phyloP scores from a whole-genome alignment of 2,797 vertebrate species.

The Anolis apletophallus region DNA sequence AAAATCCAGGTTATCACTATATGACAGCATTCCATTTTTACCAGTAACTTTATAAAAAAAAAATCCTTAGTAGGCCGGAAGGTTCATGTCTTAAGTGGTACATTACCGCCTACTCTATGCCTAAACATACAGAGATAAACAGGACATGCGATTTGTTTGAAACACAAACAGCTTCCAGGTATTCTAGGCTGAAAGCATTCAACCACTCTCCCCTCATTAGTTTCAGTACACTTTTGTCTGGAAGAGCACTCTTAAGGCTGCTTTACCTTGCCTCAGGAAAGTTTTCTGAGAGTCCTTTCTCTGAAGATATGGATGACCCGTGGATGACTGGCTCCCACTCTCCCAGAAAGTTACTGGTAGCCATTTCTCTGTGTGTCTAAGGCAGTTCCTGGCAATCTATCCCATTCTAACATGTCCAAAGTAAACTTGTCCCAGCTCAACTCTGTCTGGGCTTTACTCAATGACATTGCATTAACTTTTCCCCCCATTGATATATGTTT shows the following conservation, averaged over 20 bases:
- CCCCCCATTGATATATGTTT: background rate
- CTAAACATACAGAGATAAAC: conserved; percentile 4
- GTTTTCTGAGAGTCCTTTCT: background rate
- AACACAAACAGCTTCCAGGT: background rate
- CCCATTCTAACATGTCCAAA: background rate
- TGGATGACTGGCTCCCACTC: background rate
- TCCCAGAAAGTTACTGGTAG: background rate
- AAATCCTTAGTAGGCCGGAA: background rate
- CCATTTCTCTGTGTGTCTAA: background rate
- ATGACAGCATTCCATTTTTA: background rate
- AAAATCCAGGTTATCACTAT: background rate
- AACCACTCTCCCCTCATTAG: background rate
- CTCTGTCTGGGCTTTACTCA: background rate
- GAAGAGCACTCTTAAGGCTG: background rate
- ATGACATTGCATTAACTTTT: background rate
- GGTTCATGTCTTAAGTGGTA: background rate
- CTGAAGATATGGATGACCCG: background rate
- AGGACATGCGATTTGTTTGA: conserved; percentile 13
- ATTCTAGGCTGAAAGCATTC: background rate
- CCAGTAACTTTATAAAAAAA: background rate
- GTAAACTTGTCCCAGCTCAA: too few species aligned
- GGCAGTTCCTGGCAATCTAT: background rate
- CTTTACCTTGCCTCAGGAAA: background rate
- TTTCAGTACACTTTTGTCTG: background rate
- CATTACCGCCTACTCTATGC: background rate